phyloP scores from a whole-genome alignment of 2,797 vertebrate species.

The Sebastes steindachneri region DNA sequence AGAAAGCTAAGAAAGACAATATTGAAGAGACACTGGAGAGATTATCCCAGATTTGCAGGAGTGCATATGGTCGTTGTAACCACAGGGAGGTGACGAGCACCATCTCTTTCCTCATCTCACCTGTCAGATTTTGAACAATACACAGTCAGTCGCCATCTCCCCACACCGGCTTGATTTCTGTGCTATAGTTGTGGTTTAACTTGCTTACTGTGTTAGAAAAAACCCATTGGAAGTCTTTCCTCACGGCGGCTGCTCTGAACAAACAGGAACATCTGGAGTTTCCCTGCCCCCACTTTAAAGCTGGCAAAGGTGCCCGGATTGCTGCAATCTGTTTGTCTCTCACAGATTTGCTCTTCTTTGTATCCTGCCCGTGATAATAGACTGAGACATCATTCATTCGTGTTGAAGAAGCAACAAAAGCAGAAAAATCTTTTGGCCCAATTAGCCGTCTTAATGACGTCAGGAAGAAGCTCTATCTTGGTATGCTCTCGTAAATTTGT shows the following conservation, averaged over 20 bases:
- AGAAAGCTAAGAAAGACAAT: background rate
- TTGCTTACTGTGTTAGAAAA: constrained; percentile 51
- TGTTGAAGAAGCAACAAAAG: background rate
- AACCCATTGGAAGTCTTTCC: constrained; percentile 46
- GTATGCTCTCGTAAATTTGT: background rate
- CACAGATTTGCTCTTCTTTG: constrained; percentile 7
- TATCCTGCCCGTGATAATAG: background rate
- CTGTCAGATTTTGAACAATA: background rate
- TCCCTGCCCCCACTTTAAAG: constrained; percentile 30
- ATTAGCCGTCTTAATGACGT: background rate
- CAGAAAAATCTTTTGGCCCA: background rate
- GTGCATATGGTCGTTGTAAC: background rate
- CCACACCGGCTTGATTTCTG: background rate
- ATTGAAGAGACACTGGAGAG: background rate
- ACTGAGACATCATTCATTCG: background rate
- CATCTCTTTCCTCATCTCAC: background rate
- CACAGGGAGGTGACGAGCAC: background rate
- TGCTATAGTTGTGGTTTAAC: constrained; percentile 21
- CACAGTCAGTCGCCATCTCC: constrained; percentile 1
- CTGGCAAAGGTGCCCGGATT: constrained; percentile 33
- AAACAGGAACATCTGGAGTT: constrained; percentile 71
- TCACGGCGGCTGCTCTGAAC: constrained; percentile 28
- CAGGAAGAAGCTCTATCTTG: background rate
- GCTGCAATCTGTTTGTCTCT: constrained; percentile 31
- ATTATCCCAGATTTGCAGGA: background rate